Conservation (phyloP, 2,797 vertebrate species). For the Pristis pectinata region DNA sequence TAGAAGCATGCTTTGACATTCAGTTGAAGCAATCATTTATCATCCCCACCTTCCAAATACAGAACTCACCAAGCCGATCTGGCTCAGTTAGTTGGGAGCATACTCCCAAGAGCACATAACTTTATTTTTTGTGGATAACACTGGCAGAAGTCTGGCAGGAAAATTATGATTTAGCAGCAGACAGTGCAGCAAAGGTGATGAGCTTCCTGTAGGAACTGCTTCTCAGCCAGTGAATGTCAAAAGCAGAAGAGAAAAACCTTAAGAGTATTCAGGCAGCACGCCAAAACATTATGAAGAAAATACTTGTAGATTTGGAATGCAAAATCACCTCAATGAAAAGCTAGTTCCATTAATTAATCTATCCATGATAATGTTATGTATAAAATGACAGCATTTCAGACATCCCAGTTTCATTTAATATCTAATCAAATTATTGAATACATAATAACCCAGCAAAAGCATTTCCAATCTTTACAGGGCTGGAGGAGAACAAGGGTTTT, state of each 20-base stretch:
- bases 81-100: not conserved
- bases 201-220: not conserved
- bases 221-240: not conserved
- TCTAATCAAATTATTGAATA: not conserved
- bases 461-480: not conserved
- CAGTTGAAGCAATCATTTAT: not conserved
- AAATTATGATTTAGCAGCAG: not conserved
- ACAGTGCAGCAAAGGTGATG: not conserved
- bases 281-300: not conserved
- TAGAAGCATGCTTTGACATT: not conserved
- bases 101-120: not conserved
- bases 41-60: too few relatives aligned
- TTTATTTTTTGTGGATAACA: not conserved
- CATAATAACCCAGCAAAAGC: not conserved
- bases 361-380: too few relatives aligned
- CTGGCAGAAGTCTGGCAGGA: not conserved
- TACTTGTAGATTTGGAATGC: not conserved
- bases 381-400: not conserved
- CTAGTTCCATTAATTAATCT: not conserved
- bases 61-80: constrained; percentile 5
- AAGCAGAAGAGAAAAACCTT: constrained; percentile 5
- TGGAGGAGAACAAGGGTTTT: not conserved
- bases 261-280: not conserved
- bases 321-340: not conserved
- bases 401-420: not conserved